Base-by-base conservation (phyloP, 2,797 vertebrate genomes). In the Sebastes oblongus region DNA sequence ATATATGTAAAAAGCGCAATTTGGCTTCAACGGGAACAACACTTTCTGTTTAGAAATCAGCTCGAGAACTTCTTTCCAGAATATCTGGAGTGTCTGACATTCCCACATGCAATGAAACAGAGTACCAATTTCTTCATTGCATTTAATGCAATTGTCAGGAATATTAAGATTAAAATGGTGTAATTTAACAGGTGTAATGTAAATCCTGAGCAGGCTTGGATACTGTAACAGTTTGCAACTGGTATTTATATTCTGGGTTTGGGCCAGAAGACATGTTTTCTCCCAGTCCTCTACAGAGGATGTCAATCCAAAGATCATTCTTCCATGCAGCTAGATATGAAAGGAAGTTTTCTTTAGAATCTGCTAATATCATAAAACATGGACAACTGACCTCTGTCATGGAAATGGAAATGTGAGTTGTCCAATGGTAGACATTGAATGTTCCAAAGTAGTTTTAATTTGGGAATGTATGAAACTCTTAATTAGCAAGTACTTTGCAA, bases 181-280 rank as follows among this genome's bases (percentile, higher is more conserved):
- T 55, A 24, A 11, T 55, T 12, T 24, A 55, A 22, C 10, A 11
- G 52, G n/a, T 22, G 52, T 22, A 22, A 54, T 54, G n/a, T 54
- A 54, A n/a, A 0, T 52, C 11, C 52, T 11, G 10, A 22, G n/a
- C 0, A 55, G 22, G 0, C 52, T 22, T 55, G n/a, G n/a, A n/a
- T 55, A 55, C n/a, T 13, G 52, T 55, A 55, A 24, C 10, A 55
- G 9, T 55, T 12, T 55, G 22, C 54, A n/a, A 10, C 54, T 22
- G n/a, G 54, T 55, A n/a, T 24, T 0, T 11, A 55, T 55, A 55
- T 22, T 55, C n/a, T 55, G 54, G 22, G 22, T 24, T 55, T 55
- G 22, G 22, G 54, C 54, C 22, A 50, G 8, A 50, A 50, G 46
- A 50, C 46, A 50, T 18, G 18, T 20, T 8, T 20, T 50, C 46